These are phyloP conservation scores for Meiosimyza platycephala DNA, from an alignment of 2,888 invertebrate genomes.

Conservation along the genomic window DNA sequence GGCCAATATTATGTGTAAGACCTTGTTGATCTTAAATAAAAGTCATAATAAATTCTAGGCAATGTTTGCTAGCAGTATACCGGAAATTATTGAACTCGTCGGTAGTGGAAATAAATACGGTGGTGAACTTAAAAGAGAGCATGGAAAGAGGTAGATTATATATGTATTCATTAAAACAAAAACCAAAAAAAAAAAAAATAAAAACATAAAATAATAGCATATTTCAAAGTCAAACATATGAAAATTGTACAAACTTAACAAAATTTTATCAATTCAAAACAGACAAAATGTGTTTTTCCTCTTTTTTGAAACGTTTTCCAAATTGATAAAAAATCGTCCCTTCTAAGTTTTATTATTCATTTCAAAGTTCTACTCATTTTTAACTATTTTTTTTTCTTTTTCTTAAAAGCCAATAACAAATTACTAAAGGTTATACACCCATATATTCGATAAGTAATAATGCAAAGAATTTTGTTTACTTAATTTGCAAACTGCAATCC, in stretches of 20 bases:
- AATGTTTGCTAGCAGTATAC: slow-evolving; percentile 99
- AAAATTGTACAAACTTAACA: slow-evolving; percentile 14
- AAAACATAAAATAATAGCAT: slow-evolving; percentile 43
- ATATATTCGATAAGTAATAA: slow-evolving; percentile 38
- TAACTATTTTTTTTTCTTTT: slow-evolving; percentile 32
- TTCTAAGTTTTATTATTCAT: slow-evolving; percentile 12
- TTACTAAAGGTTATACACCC: slow-evolving; percentile 8
- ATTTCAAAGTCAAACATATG: slow-evolving; percentile 35
- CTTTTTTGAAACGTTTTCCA: slow-evolving; percentile 23
- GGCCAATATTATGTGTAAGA: too few relatives aligned
- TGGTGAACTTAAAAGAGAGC: slow-evolving; percentile 99
- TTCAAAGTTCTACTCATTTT: slow-evolving; percentile 23
- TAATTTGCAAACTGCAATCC: slow-evolving; percentile 37
- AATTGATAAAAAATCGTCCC: slow-evolving; percentile 40
- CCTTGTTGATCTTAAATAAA: too few relatives aligned
- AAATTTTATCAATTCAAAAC: slow-evolving; percentile 31
- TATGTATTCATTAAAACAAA: slow-evolving; percentile 28
- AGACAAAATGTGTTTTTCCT: slow-evolving; percentile 35
- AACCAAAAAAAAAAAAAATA: too few relatives aligned
- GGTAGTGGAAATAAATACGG: slow-evolving; percentile 99
- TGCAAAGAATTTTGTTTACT: slow-evolving; percentile 38
- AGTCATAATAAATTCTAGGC: slow-evolving; percentile 77
- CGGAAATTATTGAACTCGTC: slow-evolving; percentile 99
- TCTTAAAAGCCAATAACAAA: not conserved
- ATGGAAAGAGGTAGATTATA: slow-evolving; percentile 94